phyloP scores from a whole-genome alignment of 2,797 vertebrate genomes.

The Cercopithecus petaurista region DNA sequence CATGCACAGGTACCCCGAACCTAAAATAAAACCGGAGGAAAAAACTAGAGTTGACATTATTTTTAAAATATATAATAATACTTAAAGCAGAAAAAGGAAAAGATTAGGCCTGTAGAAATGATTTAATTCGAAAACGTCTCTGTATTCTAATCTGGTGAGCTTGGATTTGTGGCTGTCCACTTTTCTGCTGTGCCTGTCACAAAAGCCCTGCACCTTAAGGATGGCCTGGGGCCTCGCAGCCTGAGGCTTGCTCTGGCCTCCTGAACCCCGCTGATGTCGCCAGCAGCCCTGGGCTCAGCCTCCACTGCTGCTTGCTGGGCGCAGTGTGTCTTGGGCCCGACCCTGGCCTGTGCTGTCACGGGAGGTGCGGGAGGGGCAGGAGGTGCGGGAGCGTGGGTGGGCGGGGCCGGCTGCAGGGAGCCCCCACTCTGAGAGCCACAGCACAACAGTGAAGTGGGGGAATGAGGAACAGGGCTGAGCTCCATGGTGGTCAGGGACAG shows the following conservation, averaged over 20 bases:
- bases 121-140: not conserved
- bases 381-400: fast-evolving
- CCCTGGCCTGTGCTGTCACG: not conserved
- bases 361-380: fast-evolving
- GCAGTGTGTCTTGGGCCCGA: not conserved
- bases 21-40: no score
- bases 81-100: not conserved
- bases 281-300: not conserved
- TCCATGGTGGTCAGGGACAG: no score
- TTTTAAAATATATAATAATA: no score
- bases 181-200: not conserved
- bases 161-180: not conserved
- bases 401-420: not conserved
- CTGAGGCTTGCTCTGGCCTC: not conserved
- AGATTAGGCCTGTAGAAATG: not conserved
- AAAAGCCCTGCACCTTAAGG: not conserved
- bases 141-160: not conserved
- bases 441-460: no score
- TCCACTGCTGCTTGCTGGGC: not conserved
- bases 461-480: no score
- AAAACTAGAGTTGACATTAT: no score
- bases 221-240: not conserved
- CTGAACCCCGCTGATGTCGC: fast-evolving
- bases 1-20: no score
- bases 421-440: not conserved